Evolutionary conservation across 2,797 vertebrate species (phyloP).

Genomic region (Gambusia yucatana): DNA sequence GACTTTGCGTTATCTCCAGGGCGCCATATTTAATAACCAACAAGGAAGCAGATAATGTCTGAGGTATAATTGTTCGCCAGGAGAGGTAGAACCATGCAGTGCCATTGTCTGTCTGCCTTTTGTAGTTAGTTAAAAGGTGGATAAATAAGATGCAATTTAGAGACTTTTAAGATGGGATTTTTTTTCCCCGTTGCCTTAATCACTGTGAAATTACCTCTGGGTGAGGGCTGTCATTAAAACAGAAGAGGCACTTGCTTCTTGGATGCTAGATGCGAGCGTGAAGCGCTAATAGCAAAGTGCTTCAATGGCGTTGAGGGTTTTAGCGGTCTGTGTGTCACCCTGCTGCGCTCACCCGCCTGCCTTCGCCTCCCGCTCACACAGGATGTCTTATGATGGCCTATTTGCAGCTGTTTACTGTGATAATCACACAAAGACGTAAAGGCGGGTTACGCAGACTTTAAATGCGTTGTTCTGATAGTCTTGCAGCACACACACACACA

Average conservation of each 20-base stretch:
- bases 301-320: conserved; percentile 50
- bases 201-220: conserved; percentile 94
- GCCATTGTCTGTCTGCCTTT: conserved; percentile 93
- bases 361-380: conserved; percentile 26
- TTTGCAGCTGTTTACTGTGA: conserved; percentile 49
- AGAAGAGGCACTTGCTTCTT: conserved; percentile 93
- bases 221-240: conserved; percentile 96
- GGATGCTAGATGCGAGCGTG: conserved; percentile 82
- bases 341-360: conserved; percentile 53
- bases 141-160: conserved; percentile 99
- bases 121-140: conserved; percentile 85
- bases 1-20: conserved; percentile 45
- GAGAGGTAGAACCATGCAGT: conserved; percentile 89
- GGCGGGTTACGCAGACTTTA: conserved; percentile 10
- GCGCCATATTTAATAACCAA: conserved; percentile 83
- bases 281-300: conserved; percentile 88
- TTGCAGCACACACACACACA: neutral
- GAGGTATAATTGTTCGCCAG: conserved; percentile 89
- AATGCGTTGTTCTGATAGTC: conserved; percentile 7
- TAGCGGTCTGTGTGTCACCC: conserved; percentile 60
- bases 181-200: conserved; percentile 83
- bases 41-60: conserved; percentile 87
- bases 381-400: conserved; percentile 41
- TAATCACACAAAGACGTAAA: conserved; percentile 30
- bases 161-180: conserved; percentile 96